These are phyloP conservation scores for Acromyrmex echinatior DNA, from an alignment of 1,140 invertebrate species.

Conservation along the genomic window DNA sequence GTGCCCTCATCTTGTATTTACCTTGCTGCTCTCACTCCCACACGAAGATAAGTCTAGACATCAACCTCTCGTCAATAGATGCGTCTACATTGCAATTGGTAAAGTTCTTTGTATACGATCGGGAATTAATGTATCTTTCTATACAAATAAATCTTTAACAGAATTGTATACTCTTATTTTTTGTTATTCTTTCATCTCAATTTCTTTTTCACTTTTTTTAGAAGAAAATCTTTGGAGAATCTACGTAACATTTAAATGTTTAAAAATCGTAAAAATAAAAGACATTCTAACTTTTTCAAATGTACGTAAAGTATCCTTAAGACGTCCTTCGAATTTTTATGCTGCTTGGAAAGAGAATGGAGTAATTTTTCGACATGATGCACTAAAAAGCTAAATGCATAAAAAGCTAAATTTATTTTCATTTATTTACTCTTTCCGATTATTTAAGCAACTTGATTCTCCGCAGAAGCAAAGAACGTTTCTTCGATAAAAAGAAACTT, in stretches of 20 bases:
- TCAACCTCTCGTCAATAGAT: constrained; percentile 44
- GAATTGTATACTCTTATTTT: not conserved
- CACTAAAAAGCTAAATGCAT: constrained; percentile 12
- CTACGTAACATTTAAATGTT: not conserved
- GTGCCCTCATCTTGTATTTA: constrained; percentile 55
- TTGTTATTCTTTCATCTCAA: not conserved
- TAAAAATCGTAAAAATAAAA: not conserved
- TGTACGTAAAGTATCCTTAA: not conserved
- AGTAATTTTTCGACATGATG: not conserved
- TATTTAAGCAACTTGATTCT: constrained; percentile 12
- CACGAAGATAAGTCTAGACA: constrained; percentile 50
- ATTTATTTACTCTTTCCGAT: not conserved
- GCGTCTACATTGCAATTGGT: constrained; percentile 33
- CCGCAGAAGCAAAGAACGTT: constrained; percentile 20
- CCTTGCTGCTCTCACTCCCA: constrained; percentile 57
- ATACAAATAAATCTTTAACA: not conserved
- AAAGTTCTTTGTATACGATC: not conserved
- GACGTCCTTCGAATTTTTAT: not conserved
- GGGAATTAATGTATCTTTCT: not conserved
- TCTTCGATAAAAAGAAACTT: constrained; percentile 43
- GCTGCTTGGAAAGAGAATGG: not conserved
- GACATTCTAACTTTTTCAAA: not conserved
- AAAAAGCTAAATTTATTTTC: constrained; percentile 35
- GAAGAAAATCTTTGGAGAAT: not conserved
- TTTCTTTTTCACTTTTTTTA: not conserved